These are phyloP conservation scores for Coluber constrictor DNA, from an alignment of 2,797 vertebrate species.

Conservation along the genomic window DNA sequence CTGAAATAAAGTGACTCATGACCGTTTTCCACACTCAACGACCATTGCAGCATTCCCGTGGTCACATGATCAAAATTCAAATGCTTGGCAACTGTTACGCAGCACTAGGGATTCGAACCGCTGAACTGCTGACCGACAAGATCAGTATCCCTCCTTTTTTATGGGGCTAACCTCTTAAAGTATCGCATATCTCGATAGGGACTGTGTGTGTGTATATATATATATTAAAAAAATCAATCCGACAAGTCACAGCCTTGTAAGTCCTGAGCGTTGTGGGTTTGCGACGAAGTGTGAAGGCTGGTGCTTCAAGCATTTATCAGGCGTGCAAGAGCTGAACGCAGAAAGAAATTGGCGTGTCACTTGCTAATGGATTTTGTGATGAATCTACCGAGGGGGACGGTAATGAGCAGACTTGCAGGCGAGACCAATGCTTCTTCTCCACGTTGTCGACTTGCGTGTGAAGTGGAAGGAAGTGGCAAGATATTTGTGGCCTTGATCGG, in stretches of 20 bases:
- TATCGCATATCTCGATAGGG: too few relatives aligned
- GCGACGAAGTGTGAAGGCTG: background rate
- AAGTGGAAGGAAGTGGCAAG: too few relatives aligned
- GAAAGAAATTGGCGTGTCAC: conserved; percentile 34
- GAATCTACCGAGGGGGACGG: conserved; percentile 26
- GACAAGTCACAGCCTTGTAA: background rate
- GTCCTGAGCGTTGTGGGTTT: background rate
- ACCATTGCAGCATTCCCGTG: too few relatives aligned
- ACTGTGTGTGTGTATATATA: too few relatives aligned
- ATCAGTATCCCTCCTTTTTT: too few relatives aligned
- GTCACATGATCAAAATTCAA: too few relatives aligned
- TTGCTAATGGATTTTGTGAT: background rate
- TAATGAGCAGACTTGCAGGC: background rate
- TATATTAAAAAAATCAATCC: background rate
- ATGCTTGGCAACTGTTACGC: too few relatives aligned
- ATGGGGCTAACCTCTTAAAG: too few relatives aligned
- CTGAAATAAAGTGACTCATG: too few relatives aligned
- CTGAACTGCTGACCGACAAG: too few relatives aligned
- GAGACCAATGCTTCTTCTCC: background rate
- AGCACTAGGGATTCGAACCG: too few relatives aligned
- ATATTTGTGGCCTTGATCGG: background rate
- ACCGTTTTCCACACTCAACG: too few relatives aligned
- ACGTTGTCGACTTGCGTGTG: background rate
- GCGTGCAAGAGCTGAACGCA: background rate
- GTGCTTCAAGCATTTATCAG: conserved; percentile 46